Evolutionary conservation across 2,888 invertebrate species (phyloP), one percentile per base, ranked within the genome.

Genomic region (Leucoma salicis): DNA sequence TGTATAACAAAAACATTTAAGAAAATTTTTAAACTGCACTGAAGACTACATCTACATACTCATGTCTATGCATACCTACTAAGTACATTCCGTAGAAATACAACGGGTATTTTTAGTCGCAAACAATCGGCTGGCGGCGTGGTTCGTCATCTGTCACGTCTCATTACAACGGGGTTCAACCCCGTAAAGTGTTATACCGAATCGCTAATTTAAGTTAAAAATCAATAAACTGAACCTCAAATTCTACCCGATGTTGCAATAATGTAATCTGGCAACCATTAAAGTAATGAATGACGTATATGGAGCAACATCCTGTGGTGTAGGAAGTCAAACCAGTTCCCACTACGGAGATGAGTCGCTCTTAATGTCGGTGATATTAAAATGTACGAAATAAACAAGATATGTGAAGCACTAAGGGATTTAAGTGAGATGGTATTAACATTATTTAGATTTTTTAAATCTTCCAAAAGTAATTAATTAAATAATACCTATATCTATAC

Each of bases 231-330:
- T 31, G 39, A 35, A 35, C 28, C 18, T 29, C 40, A 32, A 44
- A 69, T 71, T 58, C 54, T 63, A 60, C 70, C 71, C 58, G 53
- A 74, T 55, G 65, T 83, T 79, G 78, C 74, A 84, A 83, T 71
- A 70, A 73, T 75, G 75, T 78, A 67, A 72, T 77, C 73, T 57
- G 45, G 66, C 70, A 70, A 67, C 76, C 81, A 82, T 83, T 83
- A 82, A 72, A 60, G 65, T 73, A 82, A 83, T 84, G 83, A 81
- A 79, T 78, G 74, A 74, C 69, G 73, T 78, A 86, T 83, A 78
- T 87, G 85, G 82, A 75, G 83, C 78, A 86, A 87, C 78, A 86
- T 87, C 87, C 86, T 83, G 80, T 63, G 68, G 56, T 73, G 74
- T 77, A 80, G 86, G 85, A 87, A 84, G 80, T 69, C 54, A 47